These are phyloP conservation scores for Agriopis leucophaearia DNA, from an alignment of 2,888 invertebrate species.

Conservation along the genomic window DNA sequence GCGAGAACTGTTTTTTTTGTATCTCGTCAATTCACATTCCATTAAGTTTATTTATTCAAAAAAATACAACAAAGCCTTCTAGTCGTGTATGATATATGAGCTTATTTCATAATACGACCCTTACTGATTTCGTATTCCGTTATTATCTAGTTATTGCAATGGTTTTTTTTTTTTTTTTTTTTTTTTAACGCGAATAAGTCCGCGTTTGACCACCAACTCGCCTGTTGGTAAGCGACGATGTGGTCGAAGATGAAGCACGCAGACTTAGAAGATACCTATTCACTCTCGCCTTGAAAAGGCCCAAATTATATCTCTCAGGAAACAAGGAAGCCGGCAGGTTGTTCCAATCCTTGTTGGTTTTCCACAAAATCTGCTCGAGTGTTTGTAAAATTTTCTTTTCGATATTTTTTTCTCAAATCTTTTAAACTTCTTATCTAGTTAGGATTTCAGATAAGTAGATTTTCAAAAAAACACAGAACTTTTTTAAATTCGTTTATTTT, in stretches of 20 bases:
- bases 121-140: constrained; percentile 13
- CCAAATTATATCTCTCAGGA: too few relatives aligned
- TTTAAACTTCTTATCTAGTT: constrained; percentile 32
- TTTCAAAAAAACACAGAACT: constrained; percentile 4
- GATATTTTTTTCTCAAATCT: constrained; percentile 23
- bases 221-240: too few relatives aligned
- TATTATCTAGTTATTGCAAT: constrained; percentile 22
- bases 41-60: neutral
- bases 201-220: too few relatives aligned
- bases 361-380: constrained; percentile 18
- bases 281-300: too few relatives aligned
- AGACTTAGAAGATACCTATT: too few relatives aligned
- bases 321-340: too few relatives aligned
- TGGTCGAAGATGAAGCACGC: too few relatives aligned
- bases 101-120: constrained; percentile 3
- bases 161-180: too few relatives aligned
- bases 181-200: too few relatives aligned
- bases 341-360: too few relatives aligned
- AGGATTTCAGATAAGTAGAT: constrained; percentile 23
- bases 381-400: constrained; percentile 26
- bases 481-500: constrained; percentile 5
- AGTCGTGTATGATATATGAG: neutral
- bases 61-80: constrained; percentile 2
- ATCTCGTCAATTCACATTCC: neutral
- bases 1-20: neutral